Percentiles rank a stretch among this genome's conserved stretches.
Evolutionary conservation across 2,797 vertebrate species (phyloP).

Genomic region (Sarcoramphus papa): DNA sequence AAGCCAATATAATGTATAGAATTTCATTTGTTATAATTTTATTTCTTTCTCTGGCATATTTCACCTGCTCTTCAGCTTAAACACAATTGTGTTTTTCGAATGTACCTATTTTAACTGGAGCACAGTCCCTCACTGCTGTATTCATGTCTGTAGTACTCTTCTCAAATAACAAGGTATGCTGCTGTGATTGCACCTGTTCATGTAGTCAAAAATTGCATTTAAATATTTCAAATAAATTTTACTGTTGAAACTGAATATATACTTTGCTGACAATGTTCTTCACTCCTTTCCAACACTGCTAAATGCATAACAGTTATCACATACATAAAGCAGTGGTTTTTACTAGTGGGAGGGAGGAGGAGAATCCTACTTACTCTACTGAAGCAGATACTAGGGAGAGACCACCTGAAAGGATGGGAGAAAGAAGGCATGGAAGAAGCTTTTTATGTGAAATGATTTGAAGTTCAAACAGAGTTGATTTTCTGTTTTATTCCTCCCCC

Average conservation of each 20-base stretch:
- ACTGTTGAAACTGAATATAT: not conserved
- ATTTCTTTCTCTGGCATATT: not conserved
- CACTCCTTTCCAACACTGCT: not conserved
- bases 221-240: not conserved
- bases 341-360: not conserved
- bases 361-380: not conserved
- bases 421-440: not conserved
- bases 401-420: not conserved
- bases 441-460: not conserved
- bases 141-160: not conserved
- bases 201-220: not conserved
- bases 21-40: not conserved
- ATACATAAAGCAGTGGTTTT: not conserved
- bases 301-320: not conserved
- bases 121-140: not conserved
- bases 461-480: not conserved
- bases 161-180: not conserved
- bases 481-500: not conserved
- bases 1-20: not conserved
- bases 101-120: not conserved
- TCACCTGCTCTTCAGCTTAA: not conserved
- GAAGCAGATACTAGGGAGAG: not conserved
- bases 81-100: not conserved
- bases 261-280: not conserved
- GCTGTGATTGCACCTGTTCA: not conserved